Base-by-base conservation (phyloP, 2,113 vertebrate genomes). In the Catharus minimus region DNA sequence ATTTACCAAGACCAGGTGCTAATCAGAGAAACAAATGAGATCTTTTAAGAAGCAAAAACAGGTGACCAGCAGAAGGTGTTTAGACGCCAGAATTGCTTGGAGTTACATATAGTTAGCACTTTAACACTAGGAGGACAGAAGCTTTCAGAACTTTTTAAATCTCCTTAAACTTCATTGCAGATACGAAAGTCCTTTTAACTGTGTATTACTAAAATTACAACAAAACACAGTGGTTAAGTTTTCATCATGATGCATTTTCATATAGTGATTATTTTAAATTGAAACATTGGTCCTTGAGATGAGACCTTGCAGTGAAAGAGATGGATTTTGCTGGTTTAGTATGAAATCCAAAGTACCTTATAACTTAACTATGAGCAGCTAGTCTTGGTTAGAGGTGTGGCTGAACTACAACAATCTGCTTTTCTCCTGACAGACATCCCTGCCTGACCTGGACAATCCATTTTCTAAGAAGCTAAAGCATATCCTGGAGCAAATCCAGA, bases 361-460 rank as follows among this genome's bases (percentile, higher is more conserved):
- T 15, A 36, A 32, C 3, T 3, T 30, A 33, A 46, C 4, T 38
- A 14, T 0, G 21, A 77, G 67, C 43, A 82, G 38, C 19, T 53
- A 4, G 19, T 64, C 36, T 8, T 46, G 6, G 0, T 36, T 18
- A 22, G n/a, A 58, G 65, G 7, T 32, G 24, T 22, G 43, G 77
- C 44, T 23, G 32, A 28, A 21, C 5, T 55, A 0, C 60, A 74
- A 85, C 24, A 47, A 24, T 18, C 27, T 73, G 20, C 36, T 68
- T 60, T 74, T 10, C 3, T 74, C 68, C 58, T 49, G 22, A 72
- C 92, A 99, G 99, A 97, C 83, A n/a, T 88, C 71, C 3, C 96
- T 99, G 91, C 98, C 99, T 38, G 97, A 98, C 76, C 88, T 99
- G 94, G 98, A 99, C 92, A 99, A 96, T 87, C 97, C 98, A 0